Conservation (phyloP, 2,888 invertebrate genomes). For the Clivina fossor region DNA sequence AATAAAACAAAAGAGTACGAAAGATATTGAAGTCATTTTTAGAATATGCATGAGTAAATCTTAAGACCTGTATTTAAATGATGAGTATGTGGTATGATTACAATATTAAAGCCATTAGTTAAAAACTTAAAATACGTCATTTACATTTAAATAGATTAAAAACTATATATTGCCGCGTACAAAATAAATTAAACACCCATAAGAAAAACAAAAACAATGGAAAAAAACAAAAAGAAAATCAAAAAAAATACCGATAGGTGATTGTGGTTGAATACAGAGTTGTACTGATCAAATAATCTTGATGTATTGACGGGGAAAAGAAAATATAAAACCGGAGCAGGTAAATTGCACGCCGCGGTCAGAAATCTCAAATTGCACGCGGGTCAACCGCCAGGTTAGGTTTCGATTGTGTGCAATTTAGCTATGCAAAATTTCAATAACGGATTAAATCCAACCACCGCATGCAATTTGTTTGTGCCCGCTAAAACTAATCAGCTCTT, state of each 20-base stretch:
- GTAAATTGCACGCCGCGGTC: too few relatives aligned
- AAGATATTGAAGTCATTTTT: conserved; percentile 9
- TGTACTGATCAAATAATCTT: background rate
- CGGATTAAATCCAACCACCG: too few relatives aligned
- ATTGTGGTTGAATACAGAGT: conserved; percentile 4
- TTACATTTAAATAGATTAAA: conserved; percentile 32
- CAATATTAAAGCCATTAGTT: conserved; percentile 28
- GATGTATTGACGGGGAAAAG: conserved; percentile 5
- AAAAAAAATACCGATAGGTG: background rate
- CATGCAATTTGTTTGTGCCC: too few relatives aligned
- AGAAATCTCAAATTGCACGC: too few relatives aligned
- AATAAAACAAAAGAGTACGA: conserved; percentile 20
- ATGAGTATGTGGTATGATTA: conserved; percentile 21
- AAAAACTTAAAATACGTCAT: conserved; percentile 24
- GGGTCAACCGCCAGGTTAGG: too few relatives aligned
- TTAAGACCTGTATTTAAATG: too few relatives aligned
- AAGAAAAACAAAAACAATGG: conserved; percentile 12
- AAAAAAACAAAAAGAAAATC: background rate
- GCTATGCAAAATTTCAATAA: too few relatives aligned
- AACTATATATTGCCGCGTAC: too few relatives aligned
- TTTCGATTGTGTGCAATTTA: too few relatives aligned
- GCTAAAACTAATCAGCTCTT: too few relatives aligned
- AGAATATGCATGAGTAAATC: conserved; percentile 31
- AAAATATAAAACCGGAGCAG: conserved; percentile 11
- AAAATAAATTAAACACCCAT: conserved; percentile 12